Evolutionary conservation across 2,113 vertebrate species (phyloP), one percentile per base, ranked within the genome.

Genomic region (Odontophorus gujanensis): DNA sequence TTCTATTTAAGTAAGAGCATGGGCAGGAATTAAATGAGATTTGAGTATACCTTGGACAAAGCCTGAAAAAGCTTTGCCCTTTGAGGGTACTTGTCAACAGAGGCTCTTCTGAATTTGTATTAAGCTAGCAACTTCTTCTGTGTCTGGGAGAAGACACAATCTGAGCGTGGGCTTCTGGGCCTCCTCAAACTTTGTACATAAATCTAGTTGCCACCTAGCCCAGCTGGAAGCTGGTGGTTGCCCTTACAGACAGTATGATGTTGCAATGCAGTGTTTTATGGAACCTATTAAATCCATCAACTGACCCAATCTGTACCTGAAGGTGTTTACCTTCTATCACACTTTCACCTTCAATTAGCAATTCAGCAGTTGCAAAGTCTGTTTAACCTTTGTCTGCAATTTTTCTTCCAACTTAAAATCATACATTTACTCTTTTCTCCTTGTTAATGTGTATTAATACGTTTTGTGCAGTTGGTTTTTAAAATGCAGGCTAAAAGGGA

Each of bases 241-340:
- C 65, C 85, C 48, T 30, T 84, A 89, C 74, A 84, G 69, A 86
- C 36, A 45, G 73, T 84, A 47, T 36, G 91, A 91, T 93, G 65
- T 32, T 92, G 65, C 85, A 90, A 75, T 55, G 69, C 78, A 47
- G 24, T 80, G 30, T 83, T 94, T 95, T 90, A 93, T 74, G 42
- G 76, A 85, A 83, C 69, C 62, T 69, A 73, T 90, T 92, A 91
- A 71, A 90, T 57, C 73, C 51, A 36, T 53, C 80, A 90, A 10
- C 73, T 93, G 82, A 89, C 40, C n/a, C 65, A 83, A 28, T 71
- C 57, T 71, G 32, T 63, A 91, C 38, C 59, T 86, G 73, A 81
- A 86, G 91, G 85, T 62, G 40, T 86, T 91, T 81, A 34, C 84
- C 73, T 92, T 85, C 74, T 88, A 36, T 62, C 48, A 91, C 30